Base-by-base conservation (phyloP, 2,888 invertebrate genomes). In the Phanerotoma sp. region DNA sequence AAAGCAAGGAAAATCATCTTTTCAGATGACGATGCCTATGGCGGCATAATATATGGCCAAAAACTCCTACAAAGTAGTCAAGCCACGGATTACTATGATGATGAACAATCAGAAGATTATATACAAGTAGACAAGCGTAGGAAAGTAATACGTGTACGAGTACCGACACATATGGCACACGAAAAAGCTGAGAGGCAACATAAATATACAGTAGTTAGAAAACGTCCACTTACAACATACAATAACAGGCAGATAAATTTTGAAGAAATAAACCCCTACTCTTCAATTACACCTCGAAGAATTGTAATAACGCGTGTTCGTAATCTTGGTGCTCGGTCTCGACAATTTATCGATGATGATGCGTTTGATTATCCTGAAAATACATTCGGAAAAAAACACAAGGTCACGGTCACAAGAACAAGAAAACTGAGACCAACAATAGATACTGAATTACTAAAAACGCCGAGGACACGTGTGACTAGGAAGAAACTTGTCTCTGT, bases 131-230 rank as follows among this genome's bases (percentile, higher is more conserved):
- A 62, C 41, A 64, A 61, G 52, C 67, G 67, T 5, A 69, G 71
- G 41, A 76, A 73, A 61, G 68, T 74, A 54, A 70, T 79, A 2
- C 68, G 74, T 51, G 71, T 79, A 20, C 73, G 76, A 52, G 74
- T 79, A 13, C 79, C 79, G 2, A 25, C 47, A 6, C 25, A 47
- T 37, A 68, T 77, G 3, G 64, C 69, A 21, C 68, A 68, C 40
- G 18, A 60, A 32, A 70, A 70, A 60, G 63, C 55, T 28, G 67
- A 66, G 5, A 66, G 63, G 13, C 72, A 73, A 18, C 75, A 75
- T 42, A 75, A 74, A 28, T 56, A 71, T 10, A 76, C 75, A 2
- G 72, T 77, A 18, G 75, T 76, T 4, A 66, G 72, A 51, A 69
- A 73, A 4, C 65, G 75, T 42, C 75, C 76, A 0, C 35, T 76